Conservation (phyloP, 2,113 vertebrate genomes). For the Rhinogobius similis region DNA sequence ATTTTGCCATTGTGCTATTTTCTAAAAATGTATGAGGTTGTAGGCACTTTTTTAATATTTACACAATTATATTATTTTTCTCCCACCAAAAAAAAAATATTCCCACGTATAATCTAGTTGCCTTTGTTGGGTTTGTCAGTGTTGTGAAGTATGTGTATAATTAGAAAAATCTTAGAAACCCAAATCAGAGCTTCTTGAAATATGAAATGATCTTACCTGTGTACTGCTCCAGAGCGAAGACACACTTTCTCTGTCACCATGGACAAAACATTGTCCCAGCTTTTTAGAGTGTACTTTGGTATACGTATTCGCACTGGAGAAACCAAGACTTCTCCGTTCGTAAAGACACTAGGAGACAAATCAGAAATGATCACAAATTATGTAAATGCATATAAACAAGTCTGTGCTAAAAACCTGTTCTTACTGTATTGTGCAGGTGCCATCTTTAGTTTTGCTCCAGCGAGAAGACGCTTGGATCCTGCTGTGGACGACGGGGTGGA, state of each 20-base stretch:
- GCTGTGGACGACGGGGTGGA: constrained; percentile 80
- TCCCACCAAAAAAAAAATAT: background rate
- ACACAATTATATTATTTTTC: background rate
- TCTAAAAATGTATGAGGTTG: too few relatives aligned
- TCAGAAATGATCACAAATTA: background rate
- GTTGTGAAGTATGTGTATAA: too few relatives aligned
- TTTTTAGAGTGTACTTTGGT: constrained; percentile 74
- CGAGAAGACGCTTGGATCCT: constrained; percentile 76
- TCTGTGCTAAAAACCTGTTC: constrained; percentile 34
- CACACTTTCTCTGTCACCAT: constrained; percentile 73
- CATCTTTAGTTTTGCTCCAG: constrained; percentile 74
- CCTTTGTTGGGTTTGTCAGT: too few relatives aligned
- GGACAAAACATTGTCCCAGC: constrained; percentile 75
- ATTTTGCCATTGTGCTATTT: background rate
- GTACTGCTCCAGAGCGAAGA: constrained; percentile 70
- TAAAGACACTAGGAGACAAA: constrained; percentile 74
- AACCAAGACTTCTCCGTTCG: constrained; percentile 72
- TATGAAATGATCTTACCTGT: constrained; percentile 63
- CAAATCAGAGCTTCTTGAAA: background rate
- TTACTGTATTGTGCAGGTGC: constrained; percentile 78
- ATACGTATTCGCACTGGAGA: constrained; percentile 73
- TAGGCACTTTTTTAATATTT: too few relatives aligned
- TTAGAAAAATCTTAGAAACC: too few relatives aligned
- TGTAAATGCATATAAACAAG: background rate
- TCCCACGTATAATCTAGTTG: too few relatives aligned